A percentile compares a stretch with the other conserved stretches of the same genome.
phyloP scores from a whole-genome alignment of 2,797 vertebrate species.

The Schizopygopsis pylzovi region DNA sequence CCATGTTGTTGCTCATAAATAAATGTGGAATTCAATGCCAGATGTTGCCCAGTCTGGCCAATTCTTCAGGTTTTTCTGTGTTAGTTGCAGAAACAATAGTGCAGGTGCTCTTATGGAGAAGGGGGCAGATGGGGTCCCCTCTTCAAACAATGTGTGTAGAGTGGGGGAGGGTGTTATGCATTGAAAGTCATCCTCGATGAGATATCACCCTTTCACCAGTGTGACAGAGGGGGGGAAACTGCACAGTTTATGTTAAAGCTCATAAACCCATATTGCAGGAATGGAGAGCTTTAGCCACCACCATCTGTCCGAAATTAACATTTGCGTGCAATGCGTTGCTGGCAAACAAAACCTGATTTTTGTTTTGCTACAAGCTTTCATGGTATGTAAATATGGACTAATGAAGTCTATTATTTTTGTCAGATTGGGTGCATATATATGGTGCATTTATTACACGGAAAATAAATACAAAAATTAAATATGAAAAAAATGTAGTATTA shows the following conservation, averaged over 20 bases:
- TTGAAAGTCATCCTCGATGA: constrained; percentile 62
- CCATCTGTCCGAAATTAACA: constrained; percentile 71
- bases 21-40: constrained; percentile 58
- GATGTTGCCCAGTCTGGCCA: constrained; percentile 58
- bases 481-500: background rate
- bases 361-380: constrained; percentile 1
- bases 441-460: background rate
- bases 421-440: background rate
- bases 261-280: constrained; percentile 71
- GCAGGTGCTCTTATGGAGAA: constrained; percentile 55
- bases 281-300: constrained; percentile 63
- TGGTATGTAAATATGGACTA: background rate
- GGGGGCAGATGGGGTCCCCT: constrained; percentile 67
- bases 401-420: background rate
- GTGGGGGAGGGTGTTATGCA: constrained; percentile 59
- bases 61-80: constrained; percentile 46
- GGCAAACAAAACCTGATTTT: constrained; percentile 9
- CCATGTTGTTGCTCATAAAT: constrained; percentile 54
- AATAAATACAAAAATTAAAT: background rate
- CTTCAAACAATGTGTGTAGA: constrained; percentile 61
- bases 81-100: constrained; percentile 59
- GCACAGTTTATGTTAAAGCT: constrained; percentile 68
- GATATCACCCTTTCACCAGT: constrained; percentile 64
- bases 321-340: constrained; percentile 33
- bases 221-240: constrained; percentile 51